These are phyloP conservation scores for Plecotus auritus DNA, from an alignment of 2,113 vertebrate species.

Conservation along the genomic window DNA sequence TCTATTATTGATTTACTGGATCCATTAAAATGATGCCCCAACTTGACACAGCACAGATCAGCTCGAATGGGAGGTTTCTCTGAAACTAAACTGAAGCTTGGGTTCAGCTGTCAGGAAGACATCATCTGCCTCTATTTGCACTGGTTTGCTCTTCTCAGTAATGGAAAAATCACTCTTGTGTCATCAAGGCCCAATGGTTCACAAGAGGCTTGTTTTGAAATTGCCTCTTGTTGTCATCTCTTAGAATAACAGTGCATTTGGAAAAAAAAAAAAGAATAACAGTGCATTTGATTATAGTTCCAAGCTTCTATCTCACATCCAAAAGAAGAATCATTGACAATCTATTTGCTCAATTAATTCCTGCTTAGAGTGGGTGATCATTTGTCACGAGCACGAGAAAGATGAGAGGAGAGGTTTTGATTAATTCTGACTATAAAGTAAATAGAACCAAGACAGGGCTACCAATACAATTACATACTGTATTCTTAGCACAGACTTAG, in stretches of 20 bases:
- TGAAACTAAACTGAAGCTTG: background rate
- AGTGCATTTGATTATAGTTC: conserved; percentile 35
- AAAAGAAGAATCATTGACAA: conserved; percentile 25
- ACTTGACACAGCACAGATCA: background rate
- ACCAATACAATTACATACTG: background rate
- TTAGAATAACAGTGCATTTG: conserved; percentile 43
- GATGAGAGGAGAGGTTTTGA: background rate
- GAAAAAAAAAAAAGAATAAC: background rate
- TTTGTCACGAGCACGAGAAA: background rate
- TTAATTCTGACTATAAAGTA: conserved; percentile 3
- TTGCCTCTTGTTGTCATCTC: conserved; percentile 39
- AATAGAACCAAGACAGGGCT: background rate
- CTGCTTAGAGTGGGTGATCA: background rate
- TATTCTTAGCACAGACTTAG: background rate
- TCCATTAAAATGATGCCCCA: background rate
- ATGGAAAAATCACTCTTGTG: conserved; percentile 36
- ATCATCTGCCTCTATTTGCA: background rate
- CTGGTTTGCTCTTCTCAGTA: conserved; percentile 22
- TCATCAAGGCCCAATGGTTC: conserved; percentile 29
- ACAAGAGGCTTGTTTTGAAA: conserved; percentile 39
- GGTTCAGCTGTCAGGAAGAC: background rate
- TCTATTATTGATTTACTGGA: background rate
- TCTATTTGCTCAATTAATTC: conserved; percentile 28
- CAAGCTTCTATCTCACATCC: conserved; percentile 12
- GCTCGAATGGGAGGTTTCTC: background rate